phyloP scores from a whole-genome alignment of 2,888 invertebrate genomes.

The Xanthorhoe spadicearia region DNA sequence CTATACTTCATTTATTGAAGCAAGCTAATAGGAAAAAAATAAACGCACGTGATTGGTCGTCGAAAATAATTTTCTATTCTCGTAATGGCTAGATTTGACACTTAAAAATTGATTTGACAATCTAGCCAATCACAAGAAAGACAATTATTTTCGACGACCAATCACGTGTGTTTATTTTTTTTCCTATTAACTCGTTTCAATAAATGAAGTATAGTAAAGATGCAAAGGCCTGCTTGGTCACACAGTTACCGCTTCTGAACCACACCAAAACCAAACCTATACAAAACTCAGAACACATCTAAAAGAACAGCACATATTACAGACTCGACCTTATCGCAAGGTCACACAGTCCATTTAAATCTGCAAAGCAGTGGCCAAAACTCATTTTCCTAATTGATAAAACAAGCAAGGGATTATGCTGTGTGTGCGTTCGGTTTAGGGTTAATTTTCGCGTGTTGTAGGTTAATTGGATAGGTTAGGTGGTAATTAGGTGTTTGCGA shows the following conservation, averaged over 20 bases:
- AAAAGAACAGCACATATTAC: constrained; percentile 4
- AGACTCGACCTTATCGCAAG: constrained; percentile 15
- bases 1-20: too few relatives aligned
- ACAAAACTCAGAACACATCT: constrained; percentile 11
- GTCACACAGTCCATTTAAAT: constrained; percentile 19
- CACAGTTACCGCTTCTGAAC: neutral
- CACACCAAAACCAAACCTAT: constrained; percentile 6
- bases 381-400: constrained; percentile 37
- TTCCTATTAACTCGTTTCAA: too few relatives aligned
- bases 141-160: too few relatives aligned
- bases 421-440: constrained; percentile 18
- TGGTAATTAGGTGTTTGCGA: constrained; percentile 43
- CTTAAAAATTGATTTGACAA: too few relatives aligned
- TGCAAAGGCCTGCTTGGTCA: too few relatives aligned
- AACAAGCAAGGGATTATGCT: constrained; percentile 16
- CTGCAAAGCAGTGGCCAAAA: constrained; percentile 15
- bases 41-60: too few relatives aligned
- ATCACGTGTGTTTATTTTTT: too few relatives aligned
- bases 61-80: too few relatives aligned
- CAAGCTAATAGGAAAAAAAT: too few relatives aligned
- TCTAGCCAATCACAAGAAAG: too few relatives aligned
- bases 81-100: too few relatives aligned
- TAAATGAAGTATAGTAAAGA: too few relatives aligned
- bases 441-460: constrained; percentile 16
- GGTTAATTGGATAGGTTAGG: constrained; percentile 40